Evolutionary conservation across 2,113 vertebrate genomes (phyloP).

Genomic region (Rafetus swinhoei): DNA sequence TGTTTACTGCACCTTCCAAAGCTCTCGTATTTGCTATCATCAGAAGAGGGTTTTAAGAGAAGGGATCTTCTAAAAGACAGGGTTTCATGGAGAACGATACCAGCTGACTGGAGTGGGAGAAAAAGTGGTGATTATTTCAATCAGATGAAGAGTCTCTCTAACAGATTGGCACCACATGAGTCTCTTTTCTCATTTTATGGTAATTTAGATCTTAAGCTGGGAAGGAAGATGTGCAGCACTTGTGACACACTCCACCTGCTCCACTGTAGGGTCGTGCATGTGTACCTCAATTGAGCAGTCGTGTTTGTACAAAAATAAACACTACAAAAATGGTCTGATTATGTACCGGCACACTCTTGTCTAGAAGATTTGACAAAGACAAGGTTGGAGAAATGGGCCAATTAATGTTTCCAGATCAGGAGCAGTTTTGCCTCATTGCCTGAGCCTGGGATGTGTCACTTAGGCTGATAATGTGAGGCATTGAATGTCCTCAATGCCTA

Average conservation of each 20-base stretch:
- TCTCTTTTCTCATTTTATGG: constrained; percentile 59
- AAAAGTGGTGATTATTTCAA: constrained; percentile 65
- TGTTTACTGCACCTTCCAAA: constrained; percentile 17
- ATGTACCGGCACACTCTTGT: constrained; percentile 14
- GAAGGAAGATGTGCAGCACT: constrained; percentile 47
- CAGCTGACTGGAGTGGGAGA: constrained; percentile 37
- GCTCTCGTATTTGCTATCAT: not conserved
- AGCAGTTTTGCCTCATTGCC: not conserved
- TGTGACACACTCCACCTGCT: constrained; percentile 60
- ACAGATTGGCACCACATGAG: constrained; percentile 54
- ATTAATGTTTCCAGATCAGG: constrained; percentile 9
- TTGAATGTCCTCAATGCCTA: not conserved
- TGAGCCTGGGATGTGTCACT: not conserved
- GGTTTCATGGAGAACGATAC: constrained; percentile 5
- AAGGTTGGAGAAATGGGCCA: constrained; percentile 34
- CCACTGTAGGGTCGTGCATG: not conserved
- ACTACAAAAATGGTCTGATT: constrained; percentile 33
- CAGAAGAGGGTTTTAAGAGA: constrained; percentile 10
- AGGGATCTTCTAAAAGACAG: constrained; percentile 39
- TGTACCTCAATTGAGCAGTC: not conserved
- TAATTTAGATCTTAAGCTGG: constrained; percentile 51
- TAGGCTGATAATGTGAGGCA: not conserved
- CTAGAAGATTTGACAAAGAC: not conserved
- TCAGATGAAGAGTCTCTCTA: constrained; percentile 69
- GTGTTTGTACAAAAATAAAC: constrained; percentile 59